Evolutionary conservation across 2,888 invertebrate genomes (phyloP).

Genomic region (Tetramorium bicarinatum): DNA sequence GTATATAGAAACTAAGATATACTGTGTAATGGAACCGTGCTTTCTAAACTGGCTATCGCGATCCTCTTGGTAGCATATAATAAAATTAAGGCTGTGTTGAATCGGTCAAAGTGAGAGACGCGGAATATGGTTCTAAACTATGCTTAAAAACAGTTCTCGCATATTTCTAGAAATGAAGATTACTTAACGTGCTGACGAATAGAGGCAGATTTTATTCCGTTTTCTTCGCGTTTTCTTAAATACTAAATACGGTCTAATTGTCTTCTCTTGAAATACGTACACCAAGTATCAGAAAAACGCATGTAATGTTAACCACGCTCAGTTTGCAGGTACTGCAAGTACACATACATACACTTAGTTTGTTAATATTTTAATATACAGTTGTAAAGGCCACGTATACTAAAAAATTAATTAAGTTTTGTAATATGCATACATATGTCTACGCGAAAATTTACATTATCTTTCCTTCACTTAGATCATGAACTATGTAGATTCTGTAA

Average conservation of each 20-base stretch:
- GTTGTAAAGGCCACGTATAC: constrained; percentile 3
- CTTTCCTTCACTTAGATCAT: neutral
- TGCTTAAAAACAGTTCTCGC: constrained; percentile 28
- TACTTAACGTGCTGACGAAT: constrained; percentile 3
- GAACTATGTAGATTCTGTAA: constrained; percentile 20
- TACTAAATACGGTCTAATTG: constrained; percentile 44
- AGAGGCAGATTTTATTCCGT: constrained; percentile 19
- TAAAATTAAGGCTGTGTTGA: constrained; percentile 62
- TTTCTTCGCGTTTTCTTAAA: constrained; percentile 35
- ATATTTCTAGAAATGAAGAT: constrained; percentile 12
- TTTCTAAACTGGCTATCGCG: constrained; percentile 22
- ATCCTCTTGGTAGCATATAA: constrained; percentile 44
- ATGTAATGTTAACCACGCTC: constrained; percentile 12
- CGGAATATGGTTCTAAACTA: constrained; percentile 46
- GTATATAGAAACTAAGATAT: constrained; percentile 55
- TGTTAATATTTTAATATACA: constrained; percentile 15
- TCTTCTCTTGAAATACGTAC: constrained; percentile 39
- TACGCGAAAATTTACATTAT: constrained; percentile 13
- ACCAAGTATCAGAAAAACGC: constrained; percentile 19
- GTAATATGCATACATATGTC: constrained; percentile 3
- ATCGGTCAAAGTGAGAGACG: constrained; percentile 56
- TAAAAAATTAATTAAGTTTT: constrained; percentile 40
- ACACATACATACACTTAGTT: constrained; percentile 15
- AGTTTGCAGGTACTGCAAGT: constrained; percentile 3
- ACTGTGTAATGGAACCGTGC: constrained; percentile 62